Base-by-base conservation (phyloP, 2,888 invertebrate genomes). In the Allophyes oxyacanthae region DNA sequence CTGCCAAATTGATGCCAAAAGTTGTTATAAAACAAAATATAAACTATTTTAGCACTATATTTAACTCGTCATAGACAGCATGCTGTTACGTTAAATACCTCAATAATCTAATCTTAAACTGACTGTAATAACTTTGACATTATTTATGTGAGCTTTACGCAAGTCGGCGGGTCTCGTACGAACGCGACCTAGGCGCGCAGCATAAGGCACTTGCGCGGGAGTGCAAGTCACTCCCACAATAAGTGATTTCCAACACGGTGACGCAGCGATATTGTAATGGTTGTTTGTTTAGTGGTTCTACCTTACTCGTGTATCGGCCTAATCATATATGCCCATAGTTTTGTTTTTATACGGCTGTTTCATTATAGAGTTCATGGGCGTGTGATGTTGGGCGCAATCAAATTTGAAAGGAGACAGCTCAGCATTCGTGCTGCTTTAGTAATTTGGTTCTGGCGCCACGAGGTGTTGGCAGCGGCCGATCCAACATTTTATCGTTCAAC, bases 291-390 rank as follows among this genome's bases (percentile, higher is more conserved):
- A 92, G 92, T 88, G 90, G 91, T 85, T 92, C 92, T 92, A 92
- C 93, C 93, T 93, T 91, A 91, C 92, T 87, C 92, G 88, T 94
- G 93, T 94, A 94, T 93, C 92, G 86, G 85, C 85, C 92, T 93
- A 93, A 93, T 94, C 93, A 92, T 93, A 91, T 92, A 93, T 93
- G 91, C 92, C 91, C 89, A 89, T 90, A 90, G 92, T 92, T 94
- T 93, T 93, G 92, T 94, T 93, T 93, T 93, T 92, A 89, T 92
- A 90, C 78, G 81, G 85, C 83, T 85, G 88, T 92, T 92, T 92
- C 91, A 92, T 93, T 93, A 92, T 91, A 90, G 91, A 92, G 91
- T 92, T 92, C 91, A 92, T 91, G 92, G 92, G 93, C 92, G 92
- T 92, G 89, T 90, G 90, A 91, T 91, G 91, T 91, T 90, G 85